Percentiles rank a stretch among this genome's conserved stretches.
Evolutionary conservation across 2,113 vertebrate genomes (phyloP).

Genomic region (Dicrurus megarhynchus): DNA sequence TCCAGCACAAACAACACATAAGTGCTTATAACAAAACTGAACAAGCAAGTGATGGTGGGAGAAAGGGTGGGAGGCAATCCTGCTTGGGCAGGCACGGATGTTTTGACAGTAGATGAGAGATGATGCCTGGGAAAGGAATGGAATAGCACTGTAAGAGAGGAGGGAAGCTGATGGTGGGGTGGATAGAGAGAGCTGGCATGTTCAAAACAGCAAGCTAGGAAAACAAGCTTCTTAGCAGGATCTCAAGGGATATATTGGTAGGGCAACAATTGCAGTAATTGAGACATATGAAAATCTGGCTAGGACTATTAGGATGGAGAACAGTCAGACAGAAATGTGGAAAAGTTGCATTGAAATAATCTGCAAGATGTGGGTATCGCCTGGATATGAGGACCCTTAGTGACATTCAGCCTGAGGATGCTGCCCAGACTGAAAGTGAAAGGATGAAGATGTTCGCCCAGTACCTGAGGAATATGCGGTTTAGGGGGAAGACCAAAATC

Average conservation of each 20-base stretch:
- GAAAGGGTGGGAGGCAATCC: slow-evolving; percentile 5
- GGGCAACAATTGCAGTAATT: neutral
- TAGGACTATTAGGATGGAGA: neutral
- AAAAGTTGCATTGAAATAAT: neutral
- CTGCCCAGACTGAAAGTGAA: neutral
- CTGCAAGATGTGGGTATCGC: neutral
- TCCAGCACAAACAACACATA: neutral
- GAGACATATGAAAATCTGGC: neutral
- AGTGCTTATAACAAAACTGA: neutral
- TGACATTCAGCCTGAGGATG: neutral
- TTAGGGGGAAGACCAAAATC: neutral
- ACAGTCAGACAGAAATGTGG: neutral
- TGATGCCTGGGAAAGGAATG: neutral
- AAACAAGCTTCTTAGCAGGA: neutral
- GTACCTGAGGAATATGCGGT: neutral
- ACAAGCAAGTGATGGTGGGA: neutral
- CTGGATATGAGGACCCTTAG: neutral
- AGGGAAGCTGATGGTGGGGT: neutral
- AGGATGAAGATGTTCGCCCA: neutral
- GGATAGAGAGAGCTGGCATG: neutral
- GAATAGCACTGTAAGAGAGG: neutral
- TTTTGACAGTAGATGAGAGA: slow-evolving; percentile 31
- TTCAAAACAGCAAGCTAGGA: neutral
- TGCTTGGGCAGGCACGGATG: neutral
- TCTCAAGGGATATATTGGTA: neutral